These are phyloP conservation scores for Ceyx cyanopectus DNA, from an alignment of 2,113 vertebrate species.

Conservation along the genomic window DNA sequence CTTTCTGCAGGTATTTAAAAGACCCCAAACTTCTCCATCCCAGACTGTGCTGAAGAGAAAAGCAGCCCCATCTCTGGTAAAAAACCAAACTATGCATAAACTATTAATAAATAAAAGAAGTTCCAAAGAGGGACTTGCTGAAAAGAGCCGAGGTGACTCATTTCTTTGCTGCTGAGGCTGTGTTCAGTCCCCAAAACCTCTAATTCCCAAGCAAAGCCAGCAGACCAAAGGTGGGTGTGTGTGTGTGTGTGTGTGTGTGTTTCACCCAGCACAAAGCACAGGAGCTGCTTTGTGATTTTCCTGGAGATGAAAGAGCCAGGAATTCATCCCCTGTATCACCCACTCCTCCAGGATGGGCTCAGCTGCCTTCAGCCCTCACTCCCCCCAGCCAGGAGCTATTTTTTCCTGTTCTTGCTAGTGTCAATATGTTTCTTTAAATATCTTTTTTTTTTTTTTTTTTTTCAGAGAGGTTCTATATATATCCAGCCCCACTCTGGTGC, in stretches of 20 bases:
- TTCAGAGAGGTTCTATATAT: conserved; percentile 67
- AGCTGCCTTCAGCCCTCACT: conserved; percentile 5
- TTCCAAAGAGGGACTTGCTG: background rate
- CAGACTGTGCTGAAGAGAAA: background rate
- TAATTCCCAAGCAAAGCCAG: background rate
- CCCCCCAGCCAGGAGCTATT: conserved; percentile 37
- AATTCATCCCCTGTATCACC: conserved; percentile 33
- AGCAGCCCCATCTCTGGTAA: background rate
- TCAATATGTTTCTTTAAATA: conserved; percentile 79
- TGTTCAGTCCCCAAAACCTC: background rate
- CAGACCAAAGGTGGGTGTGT: background rate
- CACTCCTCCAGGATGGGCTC: conserved; percentile 28
- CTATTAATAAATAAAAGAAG: background rate
- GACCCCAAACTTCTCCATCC: fast-evolving
- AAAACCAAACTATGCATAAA: background rate
- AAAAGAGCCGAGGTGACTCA: conserved; percentile 39
- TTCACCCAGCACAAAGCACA: background rate
- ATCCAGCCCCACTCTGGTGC: conserved; percentile 74
- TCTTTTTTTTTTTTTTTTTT: background rate
- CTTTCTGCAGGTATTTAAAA: background rate
- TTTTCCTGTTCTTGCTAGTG: conserved; percentile 68
- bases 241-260: too few species aligned
- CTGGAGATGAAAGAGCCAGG: conserved; percentile 15
- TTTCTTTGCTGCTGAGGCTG: background rate
- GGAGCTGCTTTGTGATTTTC: background rate